Evolutionary conservation across 2,888 invertebrate genomes (phyloP), one percentile per base, ranked within the genome.

Genomic region (Abscondita cerata): DNA sequence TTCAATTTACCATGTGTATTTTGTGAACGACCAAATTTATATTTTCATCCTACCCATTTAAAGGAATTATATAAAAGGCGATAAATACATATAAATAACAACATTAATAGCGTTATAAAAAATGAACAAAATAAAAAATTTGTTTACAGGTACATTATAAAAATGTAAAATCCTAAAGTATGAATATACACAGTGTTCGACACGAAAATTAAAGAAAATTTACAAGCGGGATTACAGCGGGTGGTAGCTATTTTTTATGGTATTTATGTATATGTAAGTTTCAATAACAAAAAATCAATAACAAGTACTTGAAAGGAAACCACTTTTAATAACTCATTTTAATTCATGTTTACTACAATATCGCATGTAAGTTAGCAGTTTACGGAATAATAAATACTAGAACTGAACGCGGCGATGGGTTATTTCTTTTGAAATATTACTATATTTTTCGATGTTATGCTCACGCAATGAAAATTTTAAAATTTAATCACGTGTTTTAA

Each of bases 321-420:
- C 68, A 66, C 69, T 64, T 71, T 68, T 71, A 72, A 75, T 75
- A 74, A 73, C 67, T 75, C 74, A 75, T 66, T 62, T 67, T 68
- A 72, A 73, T 72, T 74, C 74, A 75, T 75, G 74, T 75, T 74
- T 75, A 75, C 73, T 74, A 72, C 74, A 70, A 72, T 73, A 75
- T 75, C 73, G 76, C 76, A 74, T 76, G 76, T 74, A 75, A 75
- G 72, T 73, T 62, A 69, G 73, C 72, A 72, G 72, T 76, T 74
- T 72, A 69, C 64, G 52, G 51, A 69, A 70, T 72, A 72, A 67
- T 67, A 67, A 65, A 70, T 73, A 69, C 71, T 66, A 62, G 51
- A 68, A 66, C 15, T 18, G 8, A 44, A 44, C 44, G 13, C 16
- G 13, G 3, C n/a, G 41, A 41, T 41, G 41, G 41, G 41, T 15